Percentiles rank a stretch among this genome's conserved stretches.
phyloP scores from a whole-genome alignment of 2,113 vertebrate genomes.

The Corvus hawaiiensis region DNA sequence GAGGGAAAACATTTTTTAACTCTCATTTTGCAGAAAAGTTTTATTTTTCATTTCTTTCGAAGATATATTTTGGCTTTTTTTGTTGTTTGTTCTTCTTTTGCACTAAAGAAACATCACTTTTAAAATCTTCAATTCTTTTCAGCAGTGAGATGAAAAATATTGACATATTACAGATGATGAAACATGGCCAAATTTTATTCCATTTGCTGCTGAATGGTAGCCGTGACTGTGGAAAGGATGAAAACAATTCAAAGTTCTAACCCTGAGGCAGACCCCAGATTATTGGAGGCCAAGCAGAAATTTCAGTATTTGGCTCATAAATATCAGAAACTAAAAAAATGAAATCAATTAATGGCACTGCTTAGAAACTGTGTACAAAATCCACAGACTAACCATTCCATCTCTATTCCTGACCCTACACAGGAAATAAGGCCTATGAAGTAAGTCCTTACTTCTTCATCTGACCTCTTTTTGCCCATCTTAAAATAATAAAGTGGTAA shows the following conservation, averaged over 20 bases:
- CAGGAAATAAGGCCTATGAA: neutral
- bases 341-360: conserved; percentile 6
- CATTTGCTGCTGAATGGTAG: conserved; percentile 17
- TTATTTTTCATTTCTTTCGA: neutral
- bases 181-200: conserved; percentile 42
- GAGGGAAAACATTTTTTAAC: neutral
- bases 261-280: conserved; percentile 14
- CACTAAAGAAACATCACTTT: neutral
- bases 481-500: neutral
- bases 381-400: neutral
- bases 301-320: conserved; percentile 36
- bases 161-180: conserved; percentile 49
- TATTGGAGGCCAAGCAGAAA: conserved; percentile 41
- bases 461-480: neutral
- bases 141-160: conserved; percentile 36
- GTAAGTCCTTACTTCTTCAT: neutral
- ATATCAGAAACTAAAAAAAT: conserved; percentile 18
- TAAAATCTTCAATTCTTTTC: neutral
- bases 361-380: neutral
- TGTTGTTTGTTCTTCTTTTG: neutral
- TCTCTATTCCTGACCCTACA: neutral
- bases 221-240: neutral
- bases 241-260: conserved; percentile 4
- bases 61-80: neutral
- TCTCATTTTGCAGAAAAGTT: neutral